These are phyloP conservation scores for Oscheius myriophilus DNA, from an alignment of 2,888 invertebrate genomes.

Conservation along the genomic window DNA sequence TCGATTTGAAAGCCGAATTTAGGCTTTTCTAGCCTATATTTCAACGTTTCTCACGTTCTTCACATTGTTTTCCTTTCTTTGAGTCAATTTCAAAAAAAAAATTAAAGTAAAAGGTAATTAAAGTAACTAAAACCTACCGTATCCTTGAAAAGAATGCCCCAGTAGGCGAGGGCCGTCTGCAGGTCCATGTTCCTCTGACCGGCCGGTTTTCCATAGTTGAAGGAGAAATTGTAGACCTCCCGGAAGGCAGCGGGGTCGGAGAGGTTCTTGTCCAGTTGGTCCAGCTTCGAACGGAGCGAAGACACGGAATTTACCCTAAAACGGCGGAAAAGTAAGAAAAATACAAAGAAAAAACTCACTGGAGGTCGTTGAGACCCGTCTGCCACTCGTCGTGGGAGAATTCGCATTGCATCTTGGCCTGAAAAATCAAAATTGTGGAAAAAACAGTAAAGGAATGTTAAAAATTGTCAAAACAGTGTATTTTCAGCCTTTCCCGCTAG, in stretches of 20 bases:
- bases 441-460: too few species aligned
- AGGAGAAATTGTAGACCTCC: constrained; percentile 55
- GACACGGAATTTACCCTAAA: constrained; percentile 44
- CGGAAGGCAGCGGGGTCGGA: constrained; percentile 30
- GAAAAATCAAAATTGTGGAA: neutral
- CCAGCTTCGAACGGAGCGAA: constrained; percentile 37
- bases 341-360: constrained; percentile 73
- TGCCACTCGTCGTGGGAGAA: constrained; percentile 94
- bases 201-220: constrained; percentile 60
- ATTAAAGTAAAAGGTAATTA: too few species aligned
- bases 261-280: constrained; percentile 43
- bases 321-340: neutral
- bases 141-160: constrained; percentile 89
- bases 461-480: too few species aligned
- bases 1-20: too few species aligned
- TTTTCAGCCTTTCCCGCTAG: too few species aligned
- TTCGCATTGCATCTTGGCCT: constrained; percentile 91
- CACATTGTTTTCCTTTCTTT: too few species aligned
- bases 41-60: too few species aligned
- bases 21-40: too few species aligned
- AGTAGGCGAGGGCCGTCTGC: constrained; percentile 97
- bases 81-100: too few species aligned
- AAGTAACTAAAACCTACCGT: constrained; percentile 82
- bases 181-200: constrained; percentile 77
- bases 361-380: constrained; percentile 87